Evolutionary conservation across 2,797 vertebrate genomes (phyloP), one percentile per base, ranked within the genome.

Genomic region (Poecilia picta): DNA sequence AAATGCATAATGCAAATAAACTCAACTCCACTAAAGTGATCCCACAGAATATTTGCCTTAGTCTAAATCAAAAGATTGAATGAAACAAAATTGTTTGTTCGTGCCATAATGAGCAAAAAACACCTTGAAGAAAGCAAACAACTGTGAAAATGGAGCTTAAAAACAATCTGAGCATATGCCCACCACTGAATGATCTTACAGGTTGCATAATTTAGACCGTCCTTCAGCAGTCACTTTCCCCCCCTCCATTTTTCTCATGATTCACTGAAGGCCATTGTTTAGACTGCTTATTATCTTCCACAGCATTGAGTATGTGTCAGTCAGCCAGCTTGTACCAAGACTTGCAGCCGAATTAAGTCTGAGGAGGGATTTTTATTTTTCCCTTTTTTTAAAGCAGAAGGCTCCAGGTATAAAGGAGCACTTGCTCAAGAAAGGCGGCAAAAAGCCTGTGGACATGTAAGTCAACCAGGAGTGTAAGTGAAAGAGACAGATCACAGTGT

Each of bases 401-500:
- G 43, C 43, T 72, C n/a, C 41, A 51, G 62, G 77, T 75, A 46
- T 13, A 79, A 47, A 2, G n/a, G 28, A 64, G 57, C 0, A 0
- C 13, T 28, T 72, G 28, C 41, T 70, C 75, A n/a, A 81, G 70
- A 45, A 74, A 57, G 59, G 74, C 43, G 16, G 81, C 59, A 25
- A n/a, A 45, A 73, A 86, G 82, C 66, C 59, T 72, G 78, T 78
- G 79, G 83, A 51, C 78, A 23, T 31, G 78, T 57, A 75, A 57
- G 62, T 33, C 81, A 72, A 79, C 86, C 81, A 4, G 1, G 64
- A 59, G 77, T 76, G 41, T 75, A 85, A 77, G 76, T 85, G 83
- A 86, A 79, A 87, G 85, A 85, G 85, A 86, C 75, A 13, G 76
- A 87, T 85, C 75, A 75, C 62, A 79, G 36, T n/a, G 3, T 49